Evolutionary conservation across 2,113 vertebrate genomes (phyloP).

Genomic region (Albula glossodonta): DNA sequence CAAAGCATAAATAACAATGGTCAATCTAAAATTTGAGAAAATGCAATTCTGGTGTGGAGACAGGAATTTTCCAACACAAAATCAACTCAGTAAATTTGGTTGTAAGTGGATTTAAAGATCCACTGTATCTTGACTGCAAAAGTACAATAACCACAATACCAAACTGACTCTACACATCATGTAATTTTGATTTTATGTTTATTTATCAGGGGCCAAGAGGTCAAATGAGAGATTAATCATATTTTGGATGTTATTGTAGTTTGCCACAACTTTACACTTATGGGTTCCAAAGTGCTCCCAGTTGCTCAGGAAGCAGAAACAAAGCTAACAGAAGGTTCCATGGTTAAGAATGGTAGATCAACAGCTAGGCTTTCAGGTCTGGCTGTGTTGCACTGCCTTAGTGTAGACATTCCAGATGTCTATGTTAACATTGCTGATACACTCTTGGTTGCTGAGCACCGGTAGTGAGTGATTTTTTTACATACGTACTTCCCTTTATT

Average conservation of each 20-base stretch:
- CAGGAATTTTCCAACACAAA: not conserved
- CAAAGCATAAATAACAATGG: conserved; percentile 1
- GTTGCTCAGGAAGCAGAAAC: not conserved
- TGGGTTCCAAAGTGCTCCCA: not conserved
- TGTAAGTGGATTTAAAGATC: not conserved
- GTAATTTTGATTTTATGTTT: not conserved
- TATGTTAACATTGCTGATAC: not conserved
- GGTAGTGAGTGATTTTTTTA: conserved; percentile 40
- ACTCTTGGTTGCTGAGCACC: conserved; percentile 37
- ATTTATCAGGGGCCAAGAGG: not conserved
- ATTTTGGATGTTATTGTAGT: not conserved
- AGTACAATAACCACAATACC: not conserved
- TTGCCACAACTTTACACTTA: not conserved
- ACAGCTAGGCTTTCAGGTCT: not conserved
- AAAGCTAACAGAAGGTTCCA: not conserved
- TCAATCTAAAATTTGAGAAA: not conserved
- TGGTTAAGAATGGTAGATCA: not conserved
- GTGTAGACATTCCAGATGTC: not conserved
- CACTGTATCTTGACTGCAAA: not conserved
- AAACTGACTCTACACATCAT: not conserved
- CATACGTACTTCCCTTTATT: conserved; percentile 59
- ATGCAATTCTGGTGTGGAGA: not conserved
- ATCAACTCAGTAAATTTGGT: not conserved
- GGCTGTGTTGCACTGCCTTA: not conserved
- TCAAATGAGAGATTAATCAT: not conserved